Percentiles rank a stretch among this genome's conserved stretches.
These are phyloP conservation scores for Gulo gulo DNA, from an alignment of 2,113 vertebrate genomes.

Conservation along the genomic window DNA sequence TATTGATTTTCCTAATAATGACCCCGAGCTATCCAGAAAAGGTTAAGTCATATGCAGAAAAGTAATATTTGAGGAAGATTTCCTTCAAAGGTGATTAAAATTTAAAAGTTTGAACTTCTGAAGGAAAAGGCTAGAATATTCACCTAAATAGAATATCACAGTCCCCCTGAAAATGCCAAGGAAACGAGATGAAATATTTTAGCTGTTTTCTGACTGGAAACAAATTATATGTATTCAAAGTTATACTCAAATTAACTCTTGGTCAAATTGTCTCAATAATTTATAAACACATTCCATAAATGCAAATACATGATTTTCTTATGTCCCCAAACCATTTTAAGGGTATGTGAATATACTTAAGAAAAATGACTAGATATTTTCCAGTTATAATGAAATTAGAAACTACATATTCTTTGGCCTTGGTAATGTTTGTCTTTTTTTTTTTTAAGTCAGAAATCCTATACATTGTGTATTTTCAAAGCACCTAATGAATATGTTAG, in stretches of 20 bases:
- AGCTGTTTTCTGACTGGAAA: neutral
- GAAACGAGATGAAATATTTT: conserved; percentile 25
- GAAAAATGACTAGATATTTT: neutral
- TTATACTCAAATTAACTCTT: neutral
- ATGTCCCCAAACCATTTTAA: neutral
- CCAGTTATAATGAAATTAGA: neutral
- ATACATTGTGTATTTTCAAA: neutral
- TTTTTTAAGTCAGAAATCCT: neutral
- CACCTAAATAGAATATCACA: neutral
- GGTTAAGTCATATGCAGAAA: neutral
- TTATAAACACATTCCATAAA: neutral
- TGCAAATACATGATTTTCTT: neutral
- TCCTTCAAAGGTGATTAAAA: conserved; percentile 2
- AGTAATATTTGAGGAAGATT: neutral
- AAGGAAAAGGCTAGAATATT: neutral
- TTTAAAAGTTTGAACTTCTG: neutral
- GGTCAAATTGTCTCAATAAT: neutral
- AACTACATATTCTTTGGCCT: neutral
- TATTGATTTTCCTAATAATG: conserved; percentile 17
- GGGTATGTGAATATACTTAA: neutral
- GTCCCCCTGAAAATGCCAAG: neutral
- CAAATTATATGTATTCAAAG: neutral
- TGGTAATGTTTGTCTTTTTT: neutral
- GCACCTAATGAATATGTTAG: neutral
- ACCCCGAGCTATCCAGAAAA: neutral